phyloP scores from a whole-genome alignment of 2,113 vertebrate species.

The Eira barbara region DNA sequence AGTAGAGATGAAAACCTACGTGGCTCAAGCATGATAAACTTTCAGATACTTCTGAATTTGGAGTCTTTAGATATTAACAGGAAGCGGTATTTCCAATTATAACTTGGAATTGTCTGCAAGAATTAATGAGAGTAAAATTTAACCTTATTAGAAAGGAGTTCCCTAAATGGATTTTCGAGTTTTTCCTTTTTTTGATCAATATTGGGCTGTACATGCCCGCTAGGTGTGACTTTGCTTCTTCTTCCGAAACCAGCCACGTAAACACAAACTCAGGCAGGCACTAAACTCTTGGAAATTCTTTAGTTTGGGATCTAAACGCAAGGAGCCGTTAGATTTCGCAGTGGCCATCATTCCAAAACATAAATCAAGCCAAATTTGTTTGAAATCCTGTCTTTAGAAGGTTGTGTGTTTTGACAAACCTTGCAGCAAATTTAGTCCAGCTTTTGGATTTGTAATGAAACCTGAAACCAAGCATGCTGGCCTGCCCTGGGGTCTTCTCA shows the following conservation, averaged over 20 bases:
- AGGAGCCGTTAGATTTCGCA: not conserved
- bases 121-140: not conserved
- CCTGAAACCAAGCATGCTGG: slow-evolving; percentile 48
- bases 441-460: slow-evolving; percentile 70
- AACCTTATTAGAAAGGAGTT: not conserved
- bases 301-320: slow-evolving; percentile 39
- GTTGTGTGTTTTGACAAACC: slow-evolving; percentile 69
- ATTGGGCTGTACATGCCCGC: not conserved
- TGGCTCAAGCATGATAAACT: not conserved
- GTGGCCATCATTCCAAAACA: slow-evolving; percentile 42
- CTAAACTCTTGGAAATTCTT: not conserved
- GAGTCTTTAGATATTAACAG: not conserved
- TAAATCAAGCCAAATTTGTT: slow-evolving; percentile 71
- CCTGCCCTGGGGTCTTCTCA: slow-evolving; percentile 38
- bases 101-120: not conserved
- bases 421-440: slow-evolving; percentile 63
- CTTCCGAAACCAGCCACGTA: not conserved
- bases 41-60: not conserved
- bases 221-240: not conserved
- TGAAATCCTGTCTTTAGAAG: slow-evolving; percentile 66
- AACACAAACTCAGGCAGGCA: not conserved
- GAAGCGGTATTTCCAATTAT: not conserved
- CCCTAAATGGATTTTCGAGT: not conserved
- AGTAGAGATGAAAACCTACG: not conserved
- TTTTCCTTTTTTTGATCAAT: not conserved